A percentile compares a stretch with the other conserved stretches of the same genome.
phyloP scores from a whole-genome alignment of 2,113 vertebrate species.

The Grus americana region DNA sequence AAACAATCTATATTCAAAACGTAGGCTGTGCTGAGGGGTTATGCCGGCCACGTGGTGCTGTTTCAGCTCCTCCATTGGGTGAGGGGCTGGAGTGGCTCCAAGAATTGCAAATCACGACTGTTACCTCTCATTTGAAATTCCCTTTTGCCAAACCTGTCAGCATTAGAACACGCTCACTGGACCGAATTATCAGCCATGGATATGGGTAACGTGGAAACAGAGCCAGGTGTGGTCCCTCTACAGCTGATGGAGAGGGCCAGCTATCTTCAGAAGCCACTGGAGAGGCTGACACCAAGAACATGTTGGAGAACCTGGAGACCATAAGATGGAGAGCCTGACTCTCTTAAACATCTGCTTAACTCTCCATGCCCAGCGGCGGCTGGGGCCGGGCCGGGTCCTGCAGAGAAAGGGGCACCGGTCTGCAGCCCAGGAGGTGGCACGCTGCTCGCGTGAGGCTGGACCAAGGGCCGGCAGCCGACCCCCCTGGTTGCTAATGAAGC shows the following conservation, averaged over 20 bases:
- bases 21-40: not conserved
- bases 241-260: not conserved
- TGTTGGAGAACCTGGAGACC: not conserved
- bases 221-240: not conserved
- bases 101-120: not conserved
- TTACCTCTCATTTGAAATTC: not conserved
- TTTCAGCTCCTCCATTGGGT: not conserved
- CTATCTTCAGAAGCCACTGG: not conserved
- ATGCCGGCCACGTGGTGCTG: not conserved
- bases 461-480: not conserved
- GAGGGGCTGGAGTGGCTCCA: fast-evolving
- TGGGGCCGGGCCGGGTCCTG: not conserved
- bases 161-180: not conserved
- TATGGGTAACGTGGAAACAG: not conserved
- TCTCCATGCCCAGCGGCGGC: not conserved
- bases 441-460: not conserved
- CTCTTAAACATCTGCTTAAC: not conserved
- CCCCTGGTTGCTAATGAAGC: not conserved
- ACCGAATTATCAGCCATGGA: not conserved
- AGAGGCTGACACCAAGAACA: not conserved
- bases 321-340: not conserved
- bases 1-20: not conserved
- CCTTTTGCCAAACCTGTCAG: not conserved
- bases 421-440: not conserved
- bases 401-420: not conserved